A percentile compares a stretch with the other conserved stretches of the same genome.
Evolutionary conservation across 37 sponge, comb jelly and placozoan genomes (phyloP).

Genomic region (Halichondria panicea): DNA sequence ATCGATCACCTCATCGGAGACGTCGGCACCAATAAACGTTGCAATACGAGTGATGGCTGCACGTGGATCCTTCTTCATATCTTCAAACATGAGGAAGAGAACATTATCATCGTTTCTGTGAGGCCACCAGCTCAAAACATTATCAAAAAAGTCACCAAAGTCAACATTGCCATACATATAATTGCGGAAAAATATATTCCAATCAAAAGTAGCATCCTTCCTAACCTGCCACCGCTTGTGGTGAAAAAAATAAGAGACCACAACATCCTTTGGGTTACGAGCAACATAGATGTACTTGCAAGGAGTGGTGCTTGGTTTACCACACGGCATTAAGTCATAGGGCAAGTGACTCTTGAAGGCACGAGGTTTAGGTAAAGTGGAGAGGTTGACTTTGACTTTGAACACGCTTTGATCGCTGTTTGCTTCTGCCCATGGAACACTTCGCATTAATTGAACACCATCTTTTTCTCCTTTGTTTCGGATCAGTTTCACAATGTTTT

Average conservation of each 20-base stretch:
- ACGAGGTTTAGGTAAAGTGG: conserved; percentile 55
- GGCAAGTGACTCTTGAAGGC: conserved; percentile 64
- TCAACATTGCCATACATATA: conserved; percentile 17
- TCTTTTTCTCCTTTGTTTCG: background rate
- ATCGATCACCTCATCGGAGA: conserved; percentile 24
- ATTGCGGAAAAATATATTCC: background rate
- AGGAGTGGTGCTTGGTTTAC: conserved; percentile 32
- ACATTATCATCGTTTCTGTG: conserved; percentile 42
- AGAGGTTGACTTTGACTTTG: too few species aligned
- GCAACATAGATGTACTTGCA: conserved; percentile 69
- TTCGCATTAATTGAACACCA: background rate
- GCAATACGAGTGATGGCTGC: conserved; percentile 10
- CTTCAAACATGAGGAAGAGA: conserved; percentile 64
- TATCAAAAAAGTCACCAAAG: conserved; percentile 62
- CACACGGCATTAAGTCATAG: conserved; percentile 50
- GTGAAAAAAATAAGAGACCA: conserved; percentile 64
- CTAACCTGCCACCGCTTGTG: too few species aligned
- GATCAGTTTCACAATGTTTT: conserved; percentile 29
- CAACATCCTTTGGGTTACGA: conserved; percentile 72
- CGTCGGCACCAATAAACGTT: conserved; percentile 22
- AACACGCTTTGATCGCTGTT: too few species aligned
- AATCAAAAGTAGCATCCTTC: background rate
- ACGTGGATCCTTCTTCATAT: conserved; percentile 50
- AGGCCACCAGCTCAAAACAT: conserved; percentile 50
- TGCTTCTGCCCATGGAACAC: conserved; percentile 26